phyloP scores from a whole-genome alignment of 2,113 vertebrate genomes.

The Uria lomvia region DNA sequence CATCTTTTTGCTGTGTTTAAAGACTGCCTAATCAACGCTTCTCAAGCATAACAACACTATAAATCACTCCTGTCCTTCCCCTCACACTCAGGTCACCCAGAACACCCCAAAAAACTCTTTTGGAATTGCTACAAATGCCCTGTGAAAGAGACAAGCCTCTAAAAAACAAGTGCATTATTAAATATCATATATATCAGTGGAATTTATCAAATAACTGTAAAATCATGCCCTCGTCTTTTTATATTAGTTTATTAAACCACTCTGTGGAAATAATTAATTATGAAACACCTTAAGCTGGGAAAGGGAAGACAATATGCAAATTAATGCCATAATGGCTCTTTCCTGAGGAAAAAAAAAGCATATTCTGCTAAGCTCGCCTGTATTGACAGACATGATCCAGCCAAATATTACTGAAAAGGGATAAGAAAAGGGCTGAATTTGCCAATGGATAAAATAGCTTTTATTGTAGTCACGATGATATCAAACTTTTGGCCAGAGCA shows the following conservation, averaged over 20 bases:
- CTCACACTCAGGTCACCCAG: background rate
- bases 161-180: background rate
- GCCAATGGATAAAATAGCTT: background rate
- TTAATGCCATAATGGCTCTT: background rate
- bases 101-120: background rate
- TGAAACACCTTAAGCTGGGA: background rate
- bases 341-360: background rate
- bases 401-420: background rate
- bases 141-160: background rate
- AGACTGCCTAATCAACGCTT: background rate
- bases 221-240: background rate
- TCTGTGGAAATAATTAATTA: background rate
- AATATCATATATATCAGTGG: background rate
- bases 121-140: background rate
- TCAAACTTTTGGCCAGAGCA: background rate
- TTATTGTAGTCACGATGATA: background rate
- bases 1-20: background rate
- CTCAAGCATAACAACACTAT: background rate
- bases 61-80: background rate
- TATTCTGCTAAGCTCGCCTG: background rate
- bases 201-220: background rate
- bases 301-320: background rate
- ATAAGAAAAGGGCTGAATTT: background rate
- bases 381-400: background rate
- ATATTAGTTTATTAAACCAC: background rate